Conservation (phyloP, 2,113 vertebrate species). For the Varanus salvator region DNA sequence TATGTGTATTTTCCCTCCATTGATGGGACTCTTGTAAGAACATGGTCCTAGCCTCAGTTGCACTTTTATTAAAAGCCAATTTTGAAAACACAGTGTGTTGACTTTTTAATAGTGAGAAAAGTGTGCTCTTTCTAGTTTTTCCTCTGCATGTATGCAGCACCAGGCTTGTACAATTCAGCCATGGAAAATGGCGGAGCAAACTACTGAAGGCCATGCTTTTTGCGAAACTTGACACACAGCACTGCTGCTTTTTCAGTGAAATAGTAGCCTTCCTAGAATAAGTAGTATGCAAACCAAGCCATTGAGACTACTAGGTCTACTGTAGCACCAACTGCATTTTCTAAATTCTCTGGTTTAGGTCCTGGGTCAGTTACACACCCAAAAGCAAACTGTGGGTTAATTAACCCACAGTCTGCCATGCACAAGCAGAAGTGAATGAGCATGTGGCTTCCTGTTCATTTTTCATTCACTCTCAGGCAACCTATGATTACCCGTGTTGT, state of each 20-base stretch:
- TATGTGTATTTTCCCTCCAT: constrained; percentile 20
- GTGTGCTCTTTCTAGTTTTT: not conserved
- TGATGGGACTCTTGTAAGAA: constrained; percentile 50
- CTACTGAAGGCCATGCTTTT: not conserved
- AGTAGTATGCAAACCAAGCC: not conserved
- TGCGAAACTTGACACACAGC: not conserved
- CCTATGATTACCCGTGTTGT: too few relatives aligned
- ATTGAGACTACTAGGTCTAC: too few relatives aligned
- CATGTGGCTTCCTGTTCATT: too few relatives aligned
- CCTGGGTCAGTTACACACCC: too few relatives aligned
- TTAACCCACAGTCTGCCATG: too few relatives aligned
- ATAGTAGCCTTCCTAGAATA: not conserved
- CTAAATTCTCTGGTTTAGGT: not conserved
- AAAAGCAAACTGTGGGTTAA: too few relatives aligned
- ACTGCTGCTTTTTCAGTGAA: not conserved
- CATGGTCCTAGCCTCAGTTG: constrained; percentile 48
- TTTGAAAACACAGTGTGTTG: constrained; percentile 31
- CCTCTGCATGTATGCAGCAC: not conserved
- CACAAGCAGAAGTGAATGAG: too few relatives aligned
- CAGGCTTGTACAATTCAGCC: not conserved
- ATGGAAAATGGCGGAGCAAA: not conserved
- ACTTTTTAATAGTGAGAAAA: not conserved
- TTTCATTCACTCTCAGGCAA: too few relatives aligned
- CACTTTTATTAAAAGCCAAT: constrained; percentile 72
- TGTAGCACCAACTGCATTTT: not conserved